Evolutionary conservation across 2,888 invertebrate genomes (phyloP).

Genomic region (Meteorus colon): DNA sequence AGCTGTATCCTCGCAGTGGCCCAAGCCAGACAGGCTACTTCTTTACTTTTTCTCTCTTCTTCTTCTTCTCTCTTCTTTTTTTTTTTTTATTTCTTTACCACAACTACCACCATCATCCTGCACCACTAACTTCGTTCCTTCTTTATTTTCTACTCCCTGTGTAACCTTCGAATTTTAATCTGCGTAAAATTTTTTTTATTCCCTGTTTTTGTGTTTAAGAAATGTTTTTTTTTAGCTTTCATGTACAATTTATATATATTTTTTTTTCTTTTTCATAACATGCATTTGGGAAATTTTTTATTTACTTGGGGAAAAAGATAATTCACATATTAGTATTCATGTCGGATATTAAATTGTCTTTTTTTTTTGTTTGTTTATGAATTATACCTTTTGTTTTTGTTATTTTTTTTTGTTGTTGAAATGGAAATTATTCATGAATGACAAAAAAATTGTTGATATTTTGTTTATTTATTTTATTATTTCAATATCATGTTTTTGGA

Average conservation of each 20-base stretch:
- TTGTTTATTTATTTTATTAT: no score
- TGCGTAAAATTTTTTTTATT: neutral
- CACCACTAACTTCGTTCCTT: slow-evolving; percentile 34
- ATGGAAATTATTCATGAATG: no score
- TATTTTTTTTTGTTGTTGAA: no score
- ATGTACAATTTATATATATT: no score
- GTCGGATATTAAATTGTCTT: no score
- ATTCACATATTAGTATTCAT: no score
- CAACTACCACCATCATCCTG: slow-evolving; percentile 21
- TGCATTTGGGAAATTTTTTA: neutral
- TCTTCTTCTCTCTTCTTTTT: neutral
- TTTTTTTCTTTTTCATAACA: neutral
- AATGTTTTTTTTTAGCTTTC: no score
- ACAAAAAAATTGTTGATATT: no score
- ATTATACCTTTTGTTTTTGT: no score
- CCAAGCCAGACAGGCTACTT: slow-evolving; percentile 47
- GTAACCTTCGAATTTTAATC: slow-evolving; percentile 27
- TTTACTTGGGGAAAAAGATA: neutral
- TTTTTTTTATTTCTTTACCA: neutral
- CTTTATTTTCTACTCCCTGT: slow-evolving; percentile 9
- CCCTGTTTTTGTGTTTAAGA: neutral
- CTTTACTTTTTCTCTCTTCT: slow-evolving; percentile 41
- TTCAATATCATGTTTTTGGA: no score
- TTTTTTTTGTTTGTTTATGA: no score
- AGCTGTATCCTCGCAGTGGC: slow-evolving; percentile 38